phyloP scores from a whole-genome alignment of 2,888 invertebrate genomes.

The Diarsia rubi region DNA sequence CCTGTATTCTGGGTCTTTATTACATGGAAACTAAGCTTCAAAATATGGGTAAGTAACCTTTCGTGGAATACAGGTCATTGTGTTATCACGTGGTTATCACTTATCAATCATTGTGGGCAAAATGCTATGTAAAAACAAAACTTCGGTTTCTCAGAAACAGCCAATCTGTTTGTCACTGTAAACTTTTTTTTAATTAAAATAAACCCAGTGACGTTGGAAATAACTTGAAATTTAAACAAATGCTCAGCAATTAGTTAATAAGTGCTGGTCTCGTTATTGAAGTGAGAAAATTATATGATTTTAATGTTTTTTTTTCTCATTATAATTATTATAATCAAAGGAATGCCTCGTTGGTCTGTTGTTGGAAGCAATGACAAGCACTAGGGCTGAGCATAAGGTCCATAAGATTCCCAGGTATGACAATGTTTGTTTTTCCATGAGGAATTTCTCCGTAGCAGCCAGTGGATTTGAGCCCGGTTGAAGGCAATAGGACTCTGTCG shows the following conservation, averaged over 20 bases:
- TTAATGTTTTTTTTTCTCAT: background rate
- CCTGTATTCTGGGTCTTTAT: background rate
- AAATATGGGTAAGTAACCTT: background rate
- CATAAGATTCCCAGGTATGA: background rate
- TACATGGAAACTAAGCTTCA: background rate
- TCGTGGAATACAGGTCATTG: background rate
- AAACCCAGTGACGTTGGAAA: background rate
- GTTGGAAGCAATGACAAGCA: background rate
- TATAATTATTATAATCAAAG: background rate
- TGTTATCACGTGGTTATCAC: too few species aligned
- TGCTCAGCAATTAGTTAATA: background rate
- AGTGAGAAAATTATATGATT: background rate
- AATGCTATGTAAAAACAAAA: conserved; percentile 15
- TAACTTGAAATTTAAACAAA: background rate
- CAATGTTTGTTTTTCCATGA: background rate
- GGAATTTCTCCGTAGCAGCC: background rate
- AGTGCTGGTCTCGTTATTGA: background rate
- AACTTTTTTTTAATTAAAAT: conserved; percentile 12
- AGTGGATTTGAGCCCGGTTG: background rate
- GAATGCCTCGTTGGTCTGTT: background rate
- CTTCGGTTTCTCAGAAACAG: conserved; percentile 13
- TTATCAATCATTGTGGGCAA: background rate
- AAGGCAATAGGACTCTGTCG: background rate
- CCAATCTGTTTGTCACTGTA: conserved; percentile 9
- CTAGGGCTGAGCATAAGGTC: background rate